These are phyloP conservation scores for Dendrolimus kikuchii DNA, from an alignment of 1,140 invertebrate species.

Conservation along the genomic window DNA sequence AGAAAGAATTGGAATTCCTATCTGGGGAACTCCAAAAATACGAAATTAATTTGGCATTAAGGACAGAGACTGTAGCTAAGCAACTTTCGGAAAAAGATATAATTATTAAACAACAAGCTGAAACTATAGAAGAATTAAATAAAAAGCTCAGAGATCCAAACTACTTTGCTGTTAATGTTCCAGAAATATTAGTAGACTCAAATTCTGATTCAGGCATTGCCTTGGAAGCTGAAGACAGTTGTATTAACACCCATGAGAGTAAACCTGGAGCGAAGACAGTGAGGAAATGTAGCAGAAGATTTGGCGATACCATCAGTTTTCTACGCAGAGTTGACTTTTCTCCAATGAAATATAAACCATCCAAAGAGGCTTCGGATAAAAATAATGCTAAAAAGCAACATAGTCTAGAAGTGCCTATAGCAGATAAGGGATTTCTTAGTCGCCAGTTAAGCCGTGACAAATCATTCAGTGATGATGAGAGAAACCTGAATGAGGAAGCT, in stretches of 20 bases:
- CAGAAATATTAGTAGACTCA: conserved; percentile 52
- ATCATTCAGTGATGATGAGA: conserved; percentile 54
- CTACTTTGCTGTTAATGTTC: conserved; percentile 22
- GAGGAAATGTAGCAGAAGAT: conserved; percentile 54
- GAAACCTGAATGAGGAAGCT: conserved; percentile 34
- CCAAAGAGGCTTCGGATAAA: conserved; percentile 37
- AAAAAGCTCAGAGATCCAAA: conserved; percentile 39
- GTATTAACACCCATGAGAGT: conserved; percentile 30
- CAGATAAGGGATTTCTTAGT: conserved; percentile 26
- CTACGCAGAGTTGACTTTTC: conserved; percentile 61
- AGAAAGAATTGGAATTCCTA: conserved; percentile 58
- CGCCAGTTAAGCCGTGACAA: conserved; percentile 45
- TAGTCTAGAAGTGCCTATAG: conserved; percentile 35
- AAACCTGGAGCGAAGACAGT: conserved; percentile 45
- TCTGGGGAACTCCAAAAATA: conserved; percentile 58
- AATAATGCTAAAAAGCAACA: conserved; percentile 61
- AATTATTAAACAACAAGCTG: conserved; percentile 45
- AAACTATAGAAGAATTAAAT: conserved; percentile 51
- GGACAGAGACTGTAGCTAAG: conserved; percentile 49
- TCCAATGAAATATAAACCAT: conserved; percentile 64
- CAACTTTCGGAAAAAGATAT: conserved; percentile 55
- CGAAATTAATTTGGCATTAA: conserved; percentile 49
- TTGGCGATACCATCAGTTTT: conserved; percentile 58
- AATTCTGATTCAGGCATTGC: conserved; percentile 63
- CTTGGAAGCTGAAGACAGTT: conserved; percentile 48